Evolutionary conservation across 2,888 invertebrate species (phyloP).

Genomic region (Onchidella celtica): DNA sequence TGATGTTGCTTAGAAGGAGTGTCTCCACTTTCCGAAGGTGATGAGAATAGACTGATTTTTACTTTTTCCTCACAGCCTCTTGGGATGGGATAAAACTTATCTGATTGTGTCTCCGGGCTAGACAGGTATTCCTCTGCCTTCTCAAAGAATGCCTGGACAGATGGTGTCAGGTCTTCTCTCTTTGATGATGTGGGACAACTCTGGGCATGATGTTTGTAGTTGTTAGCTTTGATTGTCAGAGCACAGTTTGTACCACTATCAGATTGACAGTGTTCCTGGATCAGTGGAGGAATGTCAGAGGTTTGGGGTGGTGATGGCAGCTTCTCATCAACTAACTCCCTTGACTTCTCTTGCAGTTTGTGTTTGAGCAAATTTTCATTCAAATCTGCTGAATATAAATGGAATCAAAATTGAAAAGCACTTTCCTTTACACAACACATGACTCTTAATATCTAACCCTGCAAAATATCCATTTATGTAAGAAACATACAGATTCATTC

Average conservation of each 20-base stretch:
- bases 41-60: background rate
- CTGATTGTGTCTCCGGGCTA: background rate
- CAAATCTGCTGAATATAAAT: background rate
- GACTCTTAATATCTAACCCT: background rate
- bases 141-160: background rate
- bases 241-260: no score
- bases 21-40: no score
- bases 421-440: background rate
- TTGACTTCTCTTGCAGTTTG: background rate
- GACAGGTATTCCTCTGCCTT: background rate
- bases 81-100: background rate
- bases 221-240: no score
- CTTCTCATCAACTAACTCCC: no score
- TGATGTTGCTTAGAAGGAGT: no score
- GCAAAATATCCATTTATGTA: no score
- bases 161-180: background rate
- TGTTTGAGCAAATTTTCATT: background rate
- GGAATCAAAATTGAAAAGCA: background rate
- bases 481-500: no score
- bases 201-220: no score
- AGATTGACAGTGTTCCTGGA: background rate
- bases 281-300: background rate
- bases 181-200: background rate
- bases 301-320: background rate
- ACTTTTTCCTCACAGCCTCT: no score